These are phyloP conservation scores for Agrochola lychnidis DNA, from an alignment of 2,888 invertebrate genomes.

Conservation along the genomic window DNA sequence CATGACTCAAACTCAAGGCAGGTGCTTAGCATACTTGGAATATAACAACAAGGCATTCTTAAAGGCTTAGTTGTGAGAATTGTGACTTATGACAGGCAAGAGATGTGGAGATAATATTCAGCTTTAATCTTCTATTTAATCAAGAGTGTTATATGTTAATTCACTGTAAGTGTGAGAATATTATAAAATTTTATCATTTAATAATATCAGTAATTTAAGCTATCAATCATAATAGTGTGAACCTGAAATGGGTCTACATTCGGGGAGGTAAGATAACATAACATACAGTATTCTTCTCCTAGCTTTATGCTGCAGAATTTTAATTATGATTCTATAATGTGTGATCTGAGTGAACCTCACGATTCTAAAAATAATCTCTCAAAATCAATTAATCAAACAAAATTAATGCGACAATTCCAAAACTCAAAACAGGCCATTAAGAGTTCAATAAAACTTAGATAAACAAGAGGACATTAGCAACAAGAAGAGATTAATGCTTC, in stretches of 20 bases:
- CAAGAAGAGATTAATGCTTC: constrained; percentile 77
- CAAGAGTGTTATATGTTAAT: not conserved
- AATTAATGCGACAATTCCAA: constrained; percentile 27
- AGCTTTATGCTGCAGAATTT: not conserved
- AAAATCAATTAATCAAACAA: constrained; percentile 33
- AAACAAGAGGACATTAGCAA: constrained; percentile 69
- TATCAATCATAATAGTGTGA: not conserved
- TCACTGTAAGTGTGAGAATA: not conserved
- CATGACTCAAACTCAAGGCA: constrained; percentile 57
- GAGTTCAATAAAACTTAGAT: constrained; percentile 64
- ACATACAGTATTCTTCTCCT: not conserved
- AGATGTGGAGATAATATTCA: constrained; percentile 31
- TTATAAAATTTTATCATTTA: not conserved
- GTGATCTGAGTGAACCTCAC: not conserved
- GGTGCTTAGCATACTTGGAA: constrained; percentile 58
- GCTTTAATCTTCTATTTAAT: constrained; percentile 45
- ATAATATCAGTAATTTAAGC: not conserved
- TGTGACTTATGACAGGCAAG: constrained; percentile 21
- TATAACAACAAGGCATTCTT: constrained; percentile 54
- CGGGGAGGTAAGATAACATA: not conserved
- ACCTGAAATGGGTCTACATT: not conserved
- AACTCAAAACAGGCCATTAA: constrained; percentile 43
- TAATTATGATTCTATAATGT: not conserved
- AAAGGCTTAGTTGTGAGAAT: constrained; percentile 28
- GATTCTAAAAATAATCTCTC: not conserved